These are phyloP conservation scores for Eufriesea mexicana DNA, from an alignment of 1,140 invertebrate species.

Conservation along the genomic window DNA sequence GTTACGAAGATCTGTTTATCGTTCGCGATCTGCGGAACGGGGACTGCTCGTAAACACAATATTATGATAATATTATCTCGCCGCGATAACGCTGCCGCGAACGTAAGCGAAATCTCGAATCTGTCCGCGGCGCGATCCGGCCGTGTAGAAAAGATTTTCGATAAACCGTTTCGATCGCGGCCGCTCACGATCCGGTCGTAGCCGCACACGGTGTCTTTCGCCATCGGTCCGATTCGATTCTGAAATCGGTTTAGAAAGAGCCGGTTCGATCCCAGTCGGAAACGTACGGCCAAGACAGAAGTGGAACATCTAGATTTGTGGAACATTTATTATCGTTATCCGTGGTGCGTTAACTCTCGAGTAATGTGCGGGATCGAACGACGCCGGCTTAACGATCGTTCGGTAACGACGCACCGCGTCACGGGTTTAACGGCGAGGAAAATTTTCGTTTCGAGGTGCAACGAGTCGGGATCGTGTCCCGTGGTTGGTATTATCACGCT, in stretches of 20 bases:
- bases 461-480: background rate
- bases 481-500: background rate
- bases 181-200: background rate
- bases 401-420: background rate
- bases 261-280: conserved; percentile 3
- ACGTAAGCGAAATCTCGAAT: conserved; percentile 11
- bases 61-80: conserved; percentile 47
- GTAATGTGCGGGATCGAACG: conserved; percentile 46
- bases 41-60: background rate
- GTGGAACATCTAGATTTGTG: conserved; percentile 53
- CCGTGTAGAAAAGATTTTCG: conserved; percentile 1
- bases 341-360: conserved; percentile 25
- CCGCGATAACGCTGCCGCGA: conserved; percentile 3
- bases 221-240: background rate
- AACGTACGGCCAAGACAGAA: conserved; percentile 39
- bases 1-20: background rate
- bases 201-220: background rate
- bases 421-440: background rate
- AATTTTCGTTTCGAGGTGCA: background rate
- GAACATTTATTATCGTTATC: conserved; percentile 49
- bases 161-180: conserved; percentile 1
- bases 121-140: background rate
- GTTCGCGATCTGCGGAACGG: background rate
- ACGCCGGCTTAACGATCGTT: conserved; percentile 34
- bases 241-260: background rate